phyloP scores from a whole-genome alignment of 2,888 invertebrate genomes.

The Tanypteryx hageni region DNA sequence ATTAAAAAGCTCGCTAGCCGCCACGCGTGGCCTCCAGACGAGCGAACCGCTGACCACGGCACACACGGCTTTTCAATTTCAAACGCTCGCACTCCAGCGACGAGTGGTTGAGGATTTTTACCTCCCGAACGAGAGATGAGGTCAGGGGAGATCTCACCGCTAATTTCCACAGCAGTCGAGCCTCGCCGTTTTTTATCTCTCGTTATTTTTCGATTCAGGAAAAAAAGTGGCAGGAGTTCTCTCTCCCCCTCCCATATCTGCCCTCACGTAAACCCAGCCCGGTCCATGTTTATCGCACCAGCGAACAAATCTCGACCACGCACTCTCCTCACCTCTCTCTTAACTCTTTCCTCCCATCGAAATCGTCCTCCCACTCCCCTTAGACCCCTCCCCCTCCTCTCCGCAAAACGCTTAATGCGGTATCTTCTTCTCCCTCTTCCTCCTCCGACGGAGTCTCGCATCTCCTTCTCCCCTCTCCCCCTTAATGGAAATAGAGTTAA shows the following conservation, averaged over 20 bases:
- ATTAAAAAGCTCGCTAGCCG: not conserved
- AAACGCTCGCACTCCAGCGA: not conserved
- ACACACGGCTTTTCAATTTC: constrained; percentile 12
- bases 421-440: not conserved
- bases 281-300: constrained; percentile 14
- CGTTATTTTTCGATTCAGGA: constrained; percentile 29
- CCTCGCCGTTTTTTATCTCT: not conserved
- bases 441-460: not conserved
- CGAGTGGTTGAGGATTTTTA: constrained; percentile 17
- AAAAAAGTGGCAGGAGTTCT: no score
- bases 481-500: constrained; percentile 61
- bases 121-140: constrained; percentile 25
- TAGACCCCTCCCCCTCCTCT: not conserved
- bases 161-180: constrained; percentile 15
- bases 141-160: constrained; percentile 26
- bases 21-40: not conserved
- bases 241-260: no score
- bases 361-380: not conserved
- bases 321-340: not conserved
- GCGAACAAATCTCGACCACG: not conserved
- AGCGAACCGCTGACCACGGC: not conserved
- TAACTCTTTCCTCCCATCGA: not conserved
- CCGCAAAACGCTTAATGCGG: not conserved
- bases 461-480: not conserved
- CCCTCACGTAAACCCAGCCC: not conserved